Evolutionary conservation across 2,113 vertebrate genomes (phyloP).

Genomic region (Muntiacus reevesi): DNA sequence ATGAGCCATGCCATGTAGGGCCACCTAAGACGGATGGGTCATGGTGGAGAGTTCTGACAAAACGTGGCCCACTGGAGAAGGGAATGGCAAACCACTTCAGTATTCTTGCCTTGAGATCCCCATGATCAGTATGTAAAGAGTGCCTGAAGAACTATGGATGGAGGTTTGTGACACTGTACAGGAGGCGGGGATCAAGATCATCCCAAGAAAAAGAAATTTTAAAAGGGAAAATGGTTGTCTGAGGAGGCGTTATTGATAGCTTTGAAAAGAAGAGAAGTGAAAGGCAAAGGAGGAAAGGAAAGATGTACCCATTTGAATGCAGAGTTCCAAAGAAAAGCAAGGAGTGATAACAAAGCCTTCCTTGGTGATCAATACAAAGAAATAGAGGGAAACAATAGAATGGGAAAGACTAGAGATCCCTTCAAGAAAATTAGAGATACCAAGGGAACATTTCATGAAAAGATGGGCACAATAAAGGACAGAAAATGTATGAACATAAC

Average conservation of each 20-base stretch:
- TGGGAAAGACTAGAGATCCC: not conserved
- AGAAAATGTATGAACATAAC: not conserved
- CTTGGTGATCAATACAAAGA: not conserved
- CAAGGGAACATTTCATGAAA: not conserved
- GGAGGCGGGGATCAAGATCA: not conserved
- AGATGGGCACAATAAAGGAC: not conserved
- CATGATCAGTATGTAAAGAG: not conserved
- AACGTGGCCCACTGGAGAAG: not conserved
- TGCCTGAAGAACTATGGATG: not conserved
- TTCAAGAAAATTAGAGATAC: not conserved
- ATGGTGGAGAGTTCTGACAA: not conserved
- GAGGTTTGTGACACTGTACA: not conserved
- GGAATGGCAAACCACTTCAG: not conserved
- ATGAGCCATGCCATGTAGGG: not conserved
- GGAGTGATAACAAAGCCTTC: not conserved
- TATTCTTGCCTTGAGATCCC: not conserved
- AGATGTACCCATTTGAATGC: not conserved
- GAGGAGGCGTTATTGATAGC: not conserved
- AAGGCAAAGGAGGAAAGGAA: not conserved
- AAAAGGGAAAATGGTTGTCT: not conserved
- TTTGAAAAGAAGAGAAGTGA: not conserved
- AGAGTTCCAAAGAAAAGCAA: not conserved
- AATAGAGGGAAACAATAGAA: not conserved
- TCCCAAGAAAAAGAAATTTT: not conserved
- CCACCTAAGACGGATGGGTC: not conserved